Conservation (phyloP, 1,140 invertebrate species). For the Pseudobourletiella spinata region DNA sequence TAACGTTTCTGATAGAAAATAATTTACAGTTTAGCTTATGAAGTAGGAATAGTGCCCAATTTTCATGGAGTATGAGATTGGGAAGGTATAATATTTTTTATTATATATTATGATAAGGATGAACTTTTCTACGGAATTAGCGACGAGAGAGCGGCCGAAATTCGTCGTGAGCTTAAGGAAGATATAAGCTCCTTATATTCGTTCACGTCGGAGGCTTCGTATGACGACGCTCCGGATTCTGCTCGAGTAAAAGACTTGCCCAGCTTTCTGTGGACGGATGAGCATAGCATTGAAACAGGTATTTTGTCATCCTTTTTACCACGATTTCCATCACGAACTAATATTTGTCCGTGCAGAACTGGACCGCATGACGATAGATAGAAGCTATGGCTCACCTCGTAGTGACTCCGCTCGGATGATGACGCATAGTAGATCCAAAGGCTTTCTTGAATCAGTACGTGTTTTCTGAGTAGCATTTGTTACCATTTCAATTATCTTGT, state of each 20-base stretch:
- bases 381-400: neutral
- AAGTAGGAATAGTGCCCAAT: neutral
- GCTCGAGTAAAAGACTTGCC: conserved; percentile 17
- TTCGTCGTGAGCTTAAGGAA: conserved; percentile 14
- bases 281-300: conserved; percentile 4
- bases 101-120: conserved; percentile 5
- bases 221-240: conserved; percentile 18
- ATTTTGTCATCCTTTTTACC: neutral
- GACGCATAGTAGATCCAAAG: neutral
- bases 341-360: neutral
- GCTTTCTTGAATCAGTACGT: neutral
- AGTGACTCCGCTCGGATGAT: neutral
- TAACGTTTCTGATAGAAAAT: conserved; percentile 13
- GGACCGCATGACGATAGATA: neutral
- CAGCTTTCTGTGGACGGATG: conserved; percentile 17
- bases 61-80: too few relatives aligned
- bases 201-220: conserved; percentile 27
- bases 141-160: conserved; percentile 5
- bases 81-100: neutral
- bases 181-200: conserved; percentile 31
- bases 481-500: neutral
- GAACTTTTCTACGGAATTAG: conserved; percentile 16
- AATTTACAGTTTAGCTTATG: neutral
- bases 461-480: too few relatives aligned
- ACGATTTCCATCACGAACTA: neutral